Evolutionary conservation across 2,888 invertebrate genomes (phyloP), one percentile per base, ranked within the genome.

Genomic region (Penaeus monodon): DNA sequence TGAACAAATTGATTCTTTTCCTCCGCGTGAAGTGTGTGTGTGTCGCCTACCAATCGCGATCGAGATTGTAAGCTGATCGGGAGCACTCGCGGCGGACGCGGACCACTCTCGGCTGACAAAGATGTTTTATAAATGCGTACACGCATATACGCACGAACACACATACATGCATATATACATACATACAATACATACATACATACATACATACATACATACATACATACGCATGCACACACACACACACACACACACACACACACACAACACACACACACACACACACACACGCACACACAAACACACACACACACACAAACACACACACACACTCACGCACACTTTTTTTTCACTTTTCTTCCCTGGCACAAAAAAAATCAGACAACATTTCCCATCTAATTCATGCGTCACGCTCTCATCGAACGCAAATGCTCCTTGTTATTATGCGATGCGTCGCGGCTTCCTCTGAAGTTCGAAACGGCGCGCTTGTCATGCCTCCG

Each of bases 221-320:
- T 27, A 7, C 24, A 57, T 27, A 77, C 57, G 8, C 63, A 29
- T 2, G 1, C 33, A 8, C 38, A 22, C 2, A 29, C 73, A 29
- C 0, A 29, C 29, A 33, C 27, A 24, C 29, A 24, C 27, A 29
- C 29, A 8, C 14, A 29, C 73, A 27, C 7, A 38, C 73, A 17
- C 22, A 29, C 73, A 20, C 6, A 38, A 29, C 73, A 20, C 6
- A 38, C 73, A 24, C 7, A 24, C 74, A 44, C 38, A 74, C 74
- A 74, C 24, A 74, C 74, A 38, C 38, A 76, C 76, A 76, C 38
- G 24, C 76, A 76, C 38, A 76, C 76, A 76, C 38, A 76, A 44
- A 44, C 44, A 76, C 76, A 76, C 44, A 80, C 38, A 80, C 33
- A 64, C 65, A 80, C 24, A 63, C 29, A 20, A 27, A 20, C 24